Conservation (phyloP, 2,888 invertebrate genomes). For the Eupeodes luniger region DNA sequence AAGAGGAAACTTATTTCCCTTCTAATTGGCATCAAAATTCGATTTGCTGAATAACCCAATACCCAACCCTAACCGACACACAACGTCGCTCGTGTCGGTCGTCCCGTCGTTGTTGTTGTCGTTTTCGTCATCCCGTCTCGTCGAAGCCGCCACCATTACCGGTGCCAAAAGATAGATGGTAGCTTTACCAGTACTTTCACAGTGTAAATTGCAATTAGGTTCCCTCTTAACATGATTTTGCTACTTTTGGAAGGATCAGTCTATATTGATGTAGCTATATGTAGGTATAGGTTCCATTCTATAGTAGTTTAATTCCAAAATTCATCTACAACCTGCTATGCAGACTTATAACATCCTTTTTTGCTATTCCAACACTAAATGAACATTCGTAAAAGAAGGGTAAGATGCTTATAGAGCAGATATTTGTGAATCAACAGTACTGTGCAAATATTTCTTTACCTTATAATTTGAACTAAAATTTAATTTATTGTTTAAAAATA, state of each 20-base stretch:
- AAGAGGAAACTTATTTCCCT: constrained; percentile 47
- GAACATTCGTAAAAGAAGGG: background rate
- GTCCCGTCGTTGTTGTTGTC: background rate
- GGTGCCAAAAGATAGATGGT: background rate
- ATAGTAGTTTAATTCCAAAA: too few relatives aligned
- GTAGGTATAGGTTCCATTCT: too few relatives aligned
- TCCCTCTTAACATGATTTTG: constrained; percentile 40
- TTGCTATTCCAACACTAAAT: background rate
- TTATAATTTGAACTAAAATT: too few relatives aligned
- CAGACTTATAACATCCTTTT: background rate
- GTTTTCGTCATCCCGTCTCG: too few relatives aligned
- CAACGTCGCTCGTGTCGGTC: too few relatives aligned
- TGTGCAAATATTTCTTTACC: background rate
- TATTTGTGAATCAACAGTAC: background rate
- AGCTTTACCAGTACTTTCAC: background rate
- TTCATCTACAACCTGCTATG: too few relatives aligned
- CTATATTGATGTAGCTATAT: background rate
- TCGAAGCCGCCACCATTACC: too few relatives aligned
- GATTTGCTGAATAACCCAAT: constrained; percentile 20
- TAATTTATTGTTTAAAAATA: too few relatives aligned
- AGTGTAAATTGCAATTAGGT: constrained; percentile 47
- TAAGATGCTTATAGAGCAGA: too few relatives aligned
- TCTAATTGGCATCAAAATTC: constrained; percentile 54
- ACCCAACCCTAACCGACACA: too few relatives aligned
- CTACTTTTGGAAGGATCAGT: constrained; percentile 2